Evolutionary conservation across 2,888 invertebrate species (phyloP), one percentile per base, ranked within the genome.

Genomic region (Melanostoma mellinum): DNA sequence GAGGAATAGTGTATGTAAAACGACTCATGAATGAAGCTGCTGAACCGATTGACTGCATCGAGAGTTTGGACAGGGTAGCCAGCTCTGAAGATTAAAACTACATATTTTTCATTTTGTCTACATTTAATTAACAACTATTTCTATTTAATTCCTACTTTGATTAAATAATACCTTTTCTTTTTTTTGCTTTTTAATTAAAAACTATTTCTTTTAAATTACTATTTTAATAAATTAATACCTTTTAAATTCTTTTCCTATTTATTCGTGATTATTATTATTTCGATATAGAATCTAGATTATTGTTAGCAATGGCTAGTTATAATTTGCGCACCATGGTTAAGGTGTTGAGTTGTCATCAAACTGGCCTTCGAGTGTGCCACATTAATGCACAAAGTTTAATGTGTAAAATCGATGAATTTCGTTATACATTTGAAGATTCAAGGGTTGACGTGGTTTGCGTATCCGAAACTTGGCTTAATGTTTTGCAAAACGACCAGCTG

Each of bases 401-500:
- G 10, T n/a, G 46, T 10, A 46, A 46, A n/a, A 46, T 46, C 4
- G 46, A 46, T 46, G 46, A 46, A n/a, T 46, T 46, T 46, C 46
- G 46, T 6, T 8, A 42, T 58, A 6, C 36, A 30, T 32, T 58
- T 6, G 8, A 6, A 9, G 52, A 30, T 30, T 58, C 40, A 5
- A 9, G 1, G 8, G 40, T 58, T 6, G 40, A 58, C 35, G 56
- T 58, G 5, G 42, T 58, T 8, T 58, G 58, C 8, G 58, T 58
- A 10, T 2, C 38, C 32, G 42, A 9, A 40, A 56, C 40, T 3
- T 56, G 46, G 46, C n/a, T 46, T 6, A 46, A 4, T 46, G 5
- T 4, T 6, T 4, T 4, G n/a, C 9, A 6, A 6, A 46, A 46
- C 46, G 46, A 46, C 10, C 5, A 4, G 3, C 4, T 46, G 46